phyloP scores from a whole-genome alignment of 2,797 vertebrate genomes.

The Chiloscyllium punctatum region DNA sequence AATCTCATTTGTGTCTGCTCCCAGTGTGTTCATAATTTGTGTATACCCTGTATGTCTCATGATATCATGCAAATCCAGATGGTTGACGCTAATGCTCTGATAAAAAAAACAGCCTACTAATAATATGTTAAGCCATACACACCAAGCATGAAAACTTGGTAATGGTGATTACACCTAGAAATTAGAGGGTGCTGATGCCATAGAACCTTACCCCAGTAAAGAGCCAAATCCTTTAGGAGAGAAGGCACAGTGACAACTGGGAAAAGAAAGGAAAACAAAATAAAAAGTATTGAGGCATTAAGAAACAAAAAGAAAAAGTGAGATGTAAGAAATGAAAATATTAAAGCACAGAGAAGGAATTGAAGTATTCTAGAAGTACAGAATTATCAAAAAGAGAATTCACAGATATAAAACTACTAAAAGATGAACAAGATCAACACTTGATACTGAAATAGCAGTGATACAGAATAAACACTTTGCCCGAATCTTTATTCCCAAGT shows the following conservation, averaged over 20 bases:
- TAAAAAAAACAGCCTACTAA: neutral
- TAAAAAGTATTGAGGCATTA: neutral
- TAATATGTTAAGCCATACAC: neutral
- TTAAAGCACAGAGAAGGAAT: neutral
- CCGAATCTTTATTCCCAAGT: neutral
- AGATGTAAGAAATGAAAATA: neutral
- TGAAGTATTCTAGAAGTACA: neutral
- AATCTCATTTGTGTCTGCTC: too few relatives aligned
- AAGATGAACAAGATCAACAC: neutral
- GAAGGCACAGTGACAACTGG: slow-evolving; percentile 4
- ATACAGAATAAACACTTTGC: neutral
- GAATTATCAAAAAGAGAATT: neutral
- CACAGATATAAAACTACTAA: neutral
- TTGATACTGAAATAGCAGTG: neutral
- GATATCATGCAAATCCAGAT: neutral
- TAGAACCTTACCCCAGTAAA: slow-evolving; percentile 29
- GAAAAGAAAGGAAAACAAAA: neutral
- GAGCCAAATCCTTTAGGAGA: slow-evolving; percentile 26
- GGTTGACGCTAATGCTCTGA: neutral
- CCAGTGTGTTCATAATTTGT: too few relatives aligned
- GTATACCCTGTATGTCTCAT: neutral
- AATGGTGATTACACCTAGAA: neutral
- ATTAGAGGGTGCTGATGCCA: neutral
- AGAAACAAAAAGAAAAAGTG: neutral
- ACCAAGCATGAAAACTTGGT: neutral